These are phyloP conservation scores for Vultur gryphus DNA, from an alignment of 2,797 vertebrate genomes.

Conservation along the genomic window DNA sequence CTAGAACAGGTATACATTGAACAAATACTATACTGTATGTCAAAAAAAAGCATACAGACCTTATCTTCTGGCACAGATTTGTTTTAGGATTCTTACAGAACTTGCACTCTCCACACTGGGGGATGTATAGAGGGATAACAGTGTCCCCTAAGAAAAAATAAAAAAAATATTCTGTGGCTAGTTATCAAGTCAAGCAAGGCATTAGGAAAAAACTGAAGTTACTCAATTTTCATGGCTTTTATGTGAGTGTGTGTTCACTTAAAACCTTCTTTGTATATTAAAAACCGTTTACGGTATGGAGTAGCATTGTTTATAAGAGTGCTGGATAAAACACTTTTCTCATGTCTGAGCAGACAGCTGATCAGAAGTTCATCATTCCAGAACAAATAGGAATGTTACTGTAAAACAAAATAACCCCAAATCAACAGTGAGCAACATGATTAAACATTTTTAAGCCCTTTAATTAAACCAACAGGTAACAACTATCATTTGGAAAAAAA, in stretches of 20 bases:
- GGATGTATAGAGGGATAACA: conserved; percentile 90
- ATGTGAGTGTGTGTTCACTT: neutral
- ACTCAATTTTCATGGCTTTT: neutral
- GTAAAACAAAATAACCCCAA: neutral
- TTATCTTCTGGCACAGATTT: conserved; percentile 97
- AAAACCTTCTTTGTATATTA: neutral
- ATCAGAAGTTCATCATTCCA: neutral
- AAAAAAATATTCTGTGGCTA: neutral
- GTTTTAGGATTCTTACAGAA: conserved; percentile 97
- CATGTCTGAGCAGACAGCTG: neutral
- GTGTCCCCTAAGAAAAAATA: conserved; percentile 81
- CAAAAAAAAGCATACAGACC: conserved; percentile 75
- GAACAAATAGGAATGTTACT: neutral
- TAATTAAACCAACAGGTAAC: neutral
- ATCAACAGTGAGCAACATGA: neutral
- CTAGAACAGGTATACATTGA: neutral
- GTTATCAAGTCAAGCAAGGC: neutral
- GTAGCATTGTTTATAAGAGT: neutral
- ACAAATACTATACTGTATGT: neutral
- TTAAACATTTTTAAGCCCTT: neutral
- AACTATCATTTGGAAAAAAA: neutral
- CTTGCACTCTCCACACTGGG: conserved; percentile 96
- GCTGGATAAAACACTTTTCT: neutral
- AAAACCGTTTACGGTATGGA: neutral
- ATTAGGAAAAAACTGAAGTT: neutral